phyloP scores from a whole-genome alignment of 2,888 invertebrate species.

The Lasioglossum figueresi region DNA sequence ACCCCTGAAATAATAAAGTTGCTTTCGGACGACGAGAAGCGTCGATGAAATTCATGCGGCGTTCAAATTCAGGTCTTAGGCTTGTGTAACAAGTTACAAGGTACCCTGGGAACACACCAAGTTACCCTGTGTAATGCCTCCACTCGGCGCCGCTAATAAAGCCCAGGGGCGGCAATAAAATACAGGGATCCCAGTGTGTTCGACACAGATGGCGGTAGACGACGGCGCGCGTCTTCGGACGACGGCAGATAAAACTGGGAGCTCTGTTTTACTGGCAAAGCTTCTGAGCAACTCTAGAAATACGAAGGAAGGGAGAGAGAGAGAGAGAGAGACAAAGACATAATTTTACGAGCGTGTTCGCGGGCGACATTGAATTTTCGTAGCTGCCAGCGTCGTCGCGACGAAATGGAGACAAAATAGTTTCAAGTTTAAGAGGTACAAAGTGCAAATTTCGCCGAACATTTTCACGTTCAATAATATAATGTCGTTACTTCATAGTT shows the following conservation, averaged over 20 bases:
- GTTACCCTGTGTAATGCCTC: neutral
- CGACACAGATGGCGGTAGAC: conserved; percentile 8
- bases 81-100: conserved; percentile 4
- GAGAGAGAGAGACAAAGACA: neutral
- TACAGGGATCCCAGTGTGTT: neutral
- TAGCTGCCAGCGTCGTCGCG: neutral
- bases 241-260: neutral
- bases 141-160: neutral
- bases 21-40: neutral
- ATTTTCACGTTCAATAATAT: neutral
- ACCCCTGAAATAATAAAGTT: neutral
- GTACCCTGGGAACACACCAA: neutral
- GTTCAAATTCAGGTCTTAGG: neutral
- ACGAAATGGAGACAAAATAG: neutral
- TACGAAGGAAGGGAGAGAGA: neutral
- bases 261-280: neutral
- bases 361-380: conserved; percentile 6
- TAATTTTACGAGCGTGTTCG: neutral
- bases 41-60: neutral
- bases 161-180: neutral
- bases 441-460: neutral
- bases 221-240: neutral
- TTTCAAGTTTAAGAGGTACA: neutral
- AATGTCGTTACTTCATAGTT: neutral
- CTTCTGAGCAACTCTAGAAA: neutral